Evolutionary conservation across 2,797 vertebrate species (phyloP), one percentile per base, ranked within the genome.

Genomic region (Luscinia luscinia): DNA sequence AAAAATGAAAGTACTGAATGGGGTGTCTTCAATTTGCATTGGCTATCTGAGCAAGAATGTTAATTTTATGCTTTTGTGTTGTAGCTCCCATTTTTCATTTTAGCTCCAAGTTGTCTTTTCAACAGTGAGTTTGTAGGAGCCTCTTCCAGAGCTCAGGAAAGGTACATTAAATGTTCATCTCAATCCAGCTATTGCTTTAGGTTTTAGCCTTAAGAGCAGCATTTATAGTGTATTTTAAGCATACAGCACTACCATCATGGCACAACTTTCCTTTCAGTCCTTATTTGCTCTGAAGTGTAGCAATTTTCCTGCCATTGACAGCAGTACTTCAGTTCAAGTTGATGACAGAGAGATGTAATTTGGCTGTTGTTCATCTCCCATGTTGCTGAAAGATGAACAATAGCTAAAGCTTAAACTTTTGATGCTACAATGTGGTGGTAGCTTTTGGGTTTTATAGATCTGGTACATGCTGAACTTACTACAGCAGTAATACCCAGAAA

Each of bases 241-340:
- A 24, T 62, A 61, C 62, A 82, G 27, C 16, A 21, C 15, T 63
- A 38, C 83, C 68, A 51, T 92, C 72, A 9, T 74, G 49, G 51
- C 52, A 88, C 79, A 81, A 90, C 91, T 91, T 94, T 93, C 74
- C 59, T 86, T 94, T 84, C 54, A 84, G 32, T 76, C 81, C 84
- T 87, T 92, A 58, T 93, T 94, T 95, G 69, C 66, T 70, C 73
- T 75, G 61, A 97, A 97, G 95, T 63, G 34, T n/a, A 90, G 85
- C 94, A 90, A 93, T 96, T 97, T 96, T 95, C 86, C 66, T 96
- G 76, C 88, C 81, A 92, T 74, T 87, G 83, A 92, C 90, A 94
- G 84, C 48, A 89, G 54, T 73, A 38, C 87, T 95, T 95, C 87
- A 81, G 84, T 34, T 90, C 63, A 80, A 59, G 90, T n/a, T 91